These are phyloP conservation scores for Harpalus rubripes DNA, from an alignment of 2,888 invertebrate species.

Conservation along the genomic window DNA sequence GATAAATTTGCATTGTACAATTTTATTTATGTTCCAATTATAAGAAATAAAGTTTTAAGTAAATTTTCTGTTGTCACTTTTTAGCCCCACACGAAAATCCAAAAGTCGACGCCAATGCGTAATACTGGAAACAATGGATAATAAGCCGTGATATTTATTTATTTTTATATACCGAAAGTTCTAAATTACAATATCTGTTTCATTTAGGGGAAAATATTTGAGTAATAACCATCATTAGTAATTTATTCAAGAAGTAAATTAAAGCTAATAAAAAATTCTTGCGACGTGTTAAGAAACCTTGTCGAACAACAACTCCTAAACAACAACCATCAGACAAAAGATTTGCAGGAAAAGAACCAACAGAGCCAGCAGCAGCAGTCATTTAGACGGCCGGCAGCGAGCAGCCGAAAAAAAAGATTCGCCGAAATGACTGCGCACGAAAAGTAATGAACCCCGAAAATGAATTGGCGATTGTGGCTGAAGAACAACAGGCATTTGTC, in stretches of 20 bases:
- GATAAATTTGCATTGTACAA: too few species aligned
- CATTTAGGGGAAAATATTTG: not conserved
- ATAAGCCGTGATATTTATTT: too few species aligned
- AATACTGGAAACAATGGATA: too few species aligned
- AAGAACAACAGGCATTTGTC: constrained; percentile 58
- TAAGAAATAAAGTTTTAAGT: too few species aligned
- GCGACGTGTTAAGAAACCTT: constrained; percentile 9
- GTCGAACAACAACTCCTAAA: constrained; percentile 25
- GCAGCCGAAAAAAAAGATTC: constrained; percentile 53
- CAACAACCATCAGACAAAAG: constrained; percentile 41
- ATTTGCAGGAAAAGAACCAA: constrained; percentile 21
- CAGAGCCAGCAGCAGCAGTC: constrained; percentile 19
- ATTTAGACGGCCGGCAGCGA: constrained; percentile 25
- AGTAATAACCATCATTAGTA: not conserved
- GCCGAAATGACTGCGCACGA: constrained; percentile 50
- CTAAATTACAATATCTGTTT: not conserved
- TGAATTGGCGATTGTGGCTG: constrained; percentile 51
- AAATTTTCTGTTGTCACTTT: too few species aligned
- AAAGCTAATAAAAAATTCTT: not conserved
- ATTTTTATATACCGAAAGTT: too few species aligned
- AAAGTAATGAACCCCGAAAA: constrained; percentile 59
- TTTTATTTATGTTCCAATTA: too few species aligned
- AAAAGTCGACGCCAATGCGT: too few species aligned
- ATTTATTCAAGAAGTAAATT: not conserved
- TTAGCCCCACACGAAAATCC: too few species aligned